Evolutionary conservation across 2,797 vertebrate species (phyloP).

Genomic region (Enteromius thamalakanensis): DNA sequence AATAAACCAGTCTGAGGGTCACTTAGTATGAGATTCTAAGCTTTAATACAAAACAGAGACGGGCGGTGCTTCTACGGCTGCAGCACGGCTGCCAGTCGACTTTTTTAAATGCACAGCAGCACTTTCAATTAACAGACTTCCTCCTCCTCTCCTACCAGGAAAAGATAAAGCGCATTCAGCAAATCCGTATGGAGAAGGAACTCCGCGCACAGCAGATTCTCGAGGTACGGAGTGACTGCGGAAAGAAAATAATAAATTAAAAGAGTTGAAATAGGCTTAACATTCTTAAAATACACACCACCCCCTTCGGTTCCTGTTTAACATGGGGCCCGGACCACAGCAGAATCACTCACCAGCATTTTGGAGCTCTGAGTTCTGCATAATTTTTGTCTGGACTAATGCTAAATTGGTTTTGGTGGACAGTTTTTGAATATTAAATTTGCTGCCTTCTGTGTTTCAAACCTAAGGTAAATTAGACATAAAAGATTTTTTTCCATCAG

Average conservation of each 20-base stretch:
- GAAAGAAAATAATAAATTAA: conserved; percentile 60
- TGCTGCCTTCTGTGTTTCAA: conserved; percentile 76
- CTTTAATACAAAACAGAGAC: neutral
- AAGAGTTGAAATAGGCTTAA: conserved; percentile 75
- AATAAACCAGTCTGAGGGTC: conserved; percentile 37
- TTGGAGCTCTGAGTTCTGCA: conserved; percentile 77
- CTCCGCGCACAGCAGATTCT: conserved; percentile 97
- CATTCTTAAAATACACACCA: conserved; percentile 69
- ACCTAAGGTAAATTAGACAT: conserved; percentile 84
- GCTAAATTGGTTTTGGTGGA: conserved; percentile 85
- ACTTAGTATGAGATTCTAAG: neutral
- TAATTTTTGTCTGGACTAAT: conserved; percentile 80
- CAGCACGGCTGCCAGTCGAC: conserved; percentile 47
- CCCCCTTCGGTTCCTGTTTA: conserved; percentile 46
- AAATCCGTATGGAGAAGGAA: conserved; percentile 99
- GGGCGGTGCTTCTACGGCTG: conserved; percentile 22
- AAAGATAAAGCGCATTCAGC: conserved; percentile 99
- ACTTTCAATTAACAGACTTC: conserved; percentile 64
- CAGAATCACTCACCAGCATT: conserved; percentile 76
- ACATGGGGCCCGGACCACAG: conserved; percentile 69
- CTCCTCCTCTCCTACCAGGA: conserved; percentile 81
- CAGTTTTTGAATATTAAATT: conserved; percentile 85
- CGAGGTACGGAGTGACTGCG: conserved; percentile 85
- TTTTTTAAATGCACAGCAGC: conserved; percentile 60
- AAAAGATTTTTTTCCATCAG: conserved; percentile 74